phyloP scores from a whole-genome alignment of 2,113 vertebrate genomes.

The Forbesichthys papilliferus region DNA sequence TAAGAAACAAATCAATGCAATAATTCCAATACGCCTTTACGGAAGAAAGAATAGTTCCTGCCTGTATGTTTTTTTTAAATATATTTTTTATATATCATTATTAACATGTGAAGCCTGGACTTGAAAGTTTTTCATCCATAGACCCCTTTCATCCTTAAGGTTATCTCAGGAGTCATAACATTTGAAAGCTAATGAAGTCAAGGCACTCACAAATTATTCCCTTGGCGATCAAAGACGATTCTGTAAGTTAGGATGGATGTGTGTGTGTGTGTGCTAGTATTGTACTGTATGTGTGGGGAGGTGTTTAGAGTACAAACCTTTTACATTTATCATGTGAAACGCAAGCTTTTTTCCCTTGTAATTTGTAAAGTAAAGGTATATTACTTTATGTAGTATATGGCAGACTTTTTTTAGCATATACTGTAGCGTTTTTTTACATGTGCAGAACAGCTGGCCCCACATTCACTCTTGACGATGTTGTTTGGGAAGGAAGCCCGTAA shows the following conservation, averaged over 20 bases:
- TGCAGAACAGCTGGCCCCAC: constrained; percentile 63
- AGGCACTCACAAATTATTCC: neutral
- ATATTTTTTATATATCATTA: neutral
- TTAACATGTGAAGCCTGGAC: constrained; percentile 9
- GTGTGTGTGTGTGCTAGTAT: too few relatives aligned
- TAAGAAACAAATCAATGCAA: neutral
- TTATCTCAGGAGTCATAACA: constrained; percentile 26
- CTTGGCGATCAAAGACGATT: constrained; percentile 8
- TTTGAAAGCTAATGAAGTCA: constrained; percentile 40
- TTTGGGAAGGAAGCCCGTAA: constrained; percentile 43
- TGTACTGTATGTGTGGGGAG: too few relatives aligned
- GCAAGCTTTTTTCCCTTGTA: too few relatives aligned
- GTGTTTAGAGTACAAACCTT: too few relatives aligned
- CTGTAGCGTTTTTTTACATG: constrained; percentile 49
- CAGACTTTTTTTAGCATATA: constrained; percentile 67
- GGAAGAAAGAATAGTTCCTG: neutral
- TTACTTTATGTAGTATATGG: too few relatives aligned
- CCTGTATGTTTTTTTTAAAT: neutral
- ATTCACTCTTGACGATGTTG: constrained; percentile 37
- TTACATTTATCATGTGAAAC: too few relatives aligned
- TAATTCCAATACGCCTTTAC: neutral
- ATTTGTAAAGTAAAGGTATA: too few relatives aligned
- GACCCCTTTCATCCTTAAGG: constrained; percentile 29
- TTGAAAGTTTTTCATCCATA: constrained; percentile 14
- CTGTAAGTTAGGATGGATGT: neutral